These are phyloP conservation scores for Stegodyphus dumicola DNA, from an alignment of 1,140 invertebrate species.

Conservation along the genomic window DNA sequence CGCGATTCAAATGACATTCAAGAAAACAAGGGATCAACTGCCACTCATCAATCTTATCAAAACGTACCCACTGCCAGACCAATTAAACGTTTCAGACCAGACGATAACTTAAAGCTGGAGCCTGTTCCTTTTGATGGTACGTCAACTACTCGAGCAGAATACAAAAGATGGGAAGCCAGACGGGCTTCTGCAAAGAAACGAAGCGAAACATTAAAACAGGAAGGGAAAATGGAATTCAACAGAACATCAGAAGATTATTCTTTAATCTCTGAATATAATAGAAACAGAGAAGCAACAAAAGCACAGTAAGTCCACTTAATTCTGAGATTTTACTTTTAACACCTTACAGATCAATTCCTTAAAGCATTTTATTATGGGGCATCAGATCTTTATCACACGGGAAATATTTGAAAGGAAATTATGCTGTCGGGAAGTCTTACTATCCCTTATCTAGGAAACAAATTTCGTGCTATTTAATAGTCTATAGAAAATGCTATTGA, in stretches of 20 bases:
- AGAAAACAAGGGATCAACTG: too few species aligned
- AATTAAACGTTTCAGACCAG: conserved; percentile 19
- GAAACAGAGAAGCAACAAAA: conserved; percentile 1
- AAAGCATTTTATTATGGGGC: too few species aligned
- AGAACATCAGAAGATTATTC: conserved; percentile 55
- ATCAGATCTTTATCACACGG: too few species aligned
- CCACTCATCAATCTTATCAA: not conserved
- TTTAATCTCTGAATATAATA: not conserved
- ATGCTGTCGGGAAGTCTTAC: too few species aligned
- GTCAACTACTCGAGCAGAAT: conserved; percentile 33
- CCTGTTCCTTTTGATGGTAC: conserved; percentile 34
- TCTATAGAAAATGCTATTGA: too few species aligned
- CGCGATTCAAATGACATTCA: too few species aligned
- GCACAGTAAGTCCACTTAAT: conserved; percentile 16
- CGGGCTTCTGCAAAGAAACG: conserved; percentile 30
- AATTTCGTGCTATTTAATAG: too few species aligned
- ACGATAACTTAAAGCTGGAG: conserved; percentile 41
- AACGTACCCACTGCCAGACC: not conserved
- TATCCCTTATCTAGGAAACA: too few species aligned
- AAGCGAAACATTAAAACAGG: conserved; percentile 29
- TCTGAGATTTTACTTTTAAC: not conserved
- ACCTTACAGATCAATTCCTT: too few species aligned
- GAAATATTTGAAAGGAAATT: too few species aligned
- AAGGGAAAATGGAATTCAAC: conserved; percentile 44
- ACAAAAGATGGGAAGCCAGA: conserved; percentile 30